Percentiles rank a stretch among this genome's conserved stretches.
These are phyloP conservation scores for Chironomus tentans DNA, from an alignment of 2,888 invertebrate genomes.

Conservation along the genomic window DNA sequence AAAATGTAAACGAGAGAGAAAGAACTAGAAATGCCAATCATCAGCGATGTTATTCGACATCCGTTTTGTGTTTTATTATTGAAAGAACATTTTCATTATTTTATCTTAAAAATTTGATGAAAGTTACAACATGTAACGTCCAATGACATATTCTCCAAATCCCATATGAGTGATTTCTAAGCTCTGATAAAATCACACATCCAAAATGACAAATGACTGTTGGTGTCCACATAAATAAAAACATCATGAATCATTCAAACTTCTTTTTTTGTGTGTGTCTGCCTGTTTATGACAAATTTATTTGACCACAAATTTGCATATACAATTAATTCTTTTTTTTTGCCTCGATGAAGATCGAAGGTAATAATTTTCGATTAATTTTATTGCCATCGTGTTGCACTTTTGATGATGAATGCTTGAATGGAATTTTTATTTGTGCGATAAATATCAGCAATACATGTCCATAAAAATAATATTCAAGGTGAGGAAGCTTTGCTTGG, in stretches of 20 bases:
- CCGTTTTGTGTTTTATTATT: slow-evolving; percentile 2
- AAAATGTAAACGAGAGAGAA: too few species aligned
- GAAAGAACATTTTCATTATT: neutral
- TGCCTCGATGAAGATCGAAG: too few species aligned
- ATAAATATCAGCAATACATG: neutral
- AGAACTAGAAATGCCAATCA: slow-evolving; percentile 5
- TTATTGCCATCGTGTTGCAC: neutral
- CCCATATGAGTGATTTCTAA: neutral
- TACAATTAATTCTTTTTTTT: neutral
- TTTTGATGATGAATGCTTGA: too few species aligned
- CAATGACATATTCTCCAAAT: neutral
- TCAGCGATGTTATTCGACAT: neutral
- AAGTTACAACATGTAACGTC: neutral
- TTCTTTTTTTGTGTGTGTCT: neutral
- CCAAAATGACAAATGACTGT: neutral
- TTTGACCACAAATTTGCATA: neutral
- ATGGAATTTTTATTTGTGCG: too few species aligned
- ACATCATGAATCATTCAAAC: neutral
- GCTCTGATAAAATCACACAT: neutral
- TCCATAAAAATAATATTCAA: neutral
- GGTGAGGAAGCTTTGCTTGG: neutral
- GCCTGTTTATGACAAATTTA: neutral
- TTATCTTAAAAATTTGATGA: too few species aligned
- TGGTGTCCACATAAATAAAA: neutral
- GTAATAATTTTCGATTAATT: neutral